Evolutionary conservation across 2,888 invertebrate genomes (phyloP).

Genomic region (Agriopis aurantiaria): DNA sequence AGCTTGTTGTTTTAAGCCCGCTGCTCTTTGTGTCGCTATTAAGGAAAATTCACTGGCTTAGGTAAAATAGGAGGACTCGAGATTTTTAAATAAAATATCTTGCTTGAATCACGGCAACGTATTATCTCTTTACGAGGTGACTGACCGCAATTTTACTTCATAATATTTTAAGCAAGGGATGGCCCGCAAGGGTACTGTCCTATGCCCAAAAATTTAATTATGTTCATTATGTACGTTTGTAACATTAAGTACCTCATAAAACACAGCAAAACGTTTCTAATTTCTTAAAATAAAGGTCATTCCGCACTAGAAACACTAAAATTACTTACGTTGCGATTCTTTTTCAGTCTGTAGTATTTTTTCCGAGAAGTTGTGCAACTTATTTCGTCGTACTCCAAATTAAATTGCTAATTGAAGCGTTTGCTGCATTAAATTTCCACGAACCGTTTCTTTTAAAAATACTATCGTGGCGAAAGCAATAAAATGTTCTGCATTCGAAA

Average conservation of each 20-base stretch:
- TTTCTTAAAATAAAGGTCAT: conserved; percentile 1
- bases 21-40: conserved; percentile 72
- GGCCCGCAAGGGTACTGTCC: conserved; percentile 30
- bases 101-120: conserved; percentile 39
- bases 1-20: conserved; percentile 76
- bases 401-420: conserved; percentile 33
- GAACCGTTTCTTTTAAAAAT: conserved; percentile 43
- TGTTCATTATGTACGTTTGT: conserved; percentile 38
- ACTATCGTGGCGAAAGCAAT: conserved; percentile 56
- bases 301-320: background rate
- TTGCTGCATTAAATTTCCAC: conserved; percentile 36
- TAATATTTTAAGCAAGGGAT: conserved; percentile 45
- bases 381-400: conserved; percentile 22
- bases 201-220: conserved; percentile 44
- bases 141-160: conserved; percentile 47
- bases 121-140: conserved; percentile 46
- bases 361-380: background rate
- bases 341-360: background rate
- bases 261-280: conserved; percentile 25
- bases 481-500: conserved; percentile 62
- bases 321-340: background rate
- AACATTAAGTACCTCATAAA: conserved; percentile 35
- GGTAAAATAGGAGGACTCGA: conserved; percentile 61
- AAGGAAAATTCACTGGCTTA: conserved; percentile 68
- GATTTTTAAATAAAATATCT: conserved; percentile 51